Base-by-base conservation (phyloP, 30 jellyfish, hydroid and myxozoan species). In the Cassiopea xamachana region DNA sequence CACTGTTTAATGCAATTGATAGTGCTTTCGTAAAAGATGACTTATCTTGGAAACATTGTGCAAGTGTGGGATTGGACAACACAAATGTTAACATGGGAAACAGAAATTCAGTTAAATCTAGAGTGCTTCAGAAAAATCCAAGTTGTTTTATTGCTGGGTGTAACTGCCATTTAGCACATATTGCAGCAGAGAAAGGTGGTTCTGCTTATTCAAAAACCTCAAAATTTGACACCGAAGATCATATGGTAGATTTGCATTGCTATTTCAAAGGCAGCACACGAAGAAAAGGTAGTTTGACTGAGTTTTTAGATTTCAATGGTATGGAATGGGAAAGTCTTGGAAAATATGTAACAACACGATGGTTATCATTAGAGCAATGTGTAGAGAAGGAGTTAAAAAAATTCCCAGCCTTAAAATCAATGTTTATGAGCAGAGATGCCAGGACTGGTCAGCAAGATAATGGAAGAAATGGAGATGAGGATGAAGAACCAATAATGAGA, bases 111-210 rank as follows among this genome's bases (percentile, higher is more conserved):
- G 58, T 92, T 67, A 89, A 89, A n/a, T 79, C 97, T 10, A 43
- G 97, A 18, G 78, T 44, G 50, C n/a, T 5, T 27, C 88, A 58
- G 15, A 74, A 85, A 48, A 87, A 85, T 64, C 79, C 55, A 61
- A 73, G 64, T 27, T 6, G 44, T 73, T 91, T 91, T 68, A 91
- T 91, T 60, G 93, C 79, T 73, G 97, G 97, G 48, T 91, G 97
- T 79, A 93, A 92, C 43, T 91, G 92, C 71, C 97, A 91, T 55
- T 87, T 91, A 75, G 97, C 93, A 43, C 97, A 91, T 64, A 18
- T 91, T 8, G 94, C 75, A n/a, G 94, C 97, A 7, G 82, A 82
- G 75, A 60, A 90, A 14, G 92, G 86, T 6, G 45, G 75, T 73
- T 89, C 84, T 83, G 67, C 86, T n/a, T 91, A 86, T 58, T 60